Evolutionary conservation across 2,888 invertebrate genomes (phyloP), one percentile per base, ranked within the genome.

Genomic region (Pinctada fucata): DNA sequence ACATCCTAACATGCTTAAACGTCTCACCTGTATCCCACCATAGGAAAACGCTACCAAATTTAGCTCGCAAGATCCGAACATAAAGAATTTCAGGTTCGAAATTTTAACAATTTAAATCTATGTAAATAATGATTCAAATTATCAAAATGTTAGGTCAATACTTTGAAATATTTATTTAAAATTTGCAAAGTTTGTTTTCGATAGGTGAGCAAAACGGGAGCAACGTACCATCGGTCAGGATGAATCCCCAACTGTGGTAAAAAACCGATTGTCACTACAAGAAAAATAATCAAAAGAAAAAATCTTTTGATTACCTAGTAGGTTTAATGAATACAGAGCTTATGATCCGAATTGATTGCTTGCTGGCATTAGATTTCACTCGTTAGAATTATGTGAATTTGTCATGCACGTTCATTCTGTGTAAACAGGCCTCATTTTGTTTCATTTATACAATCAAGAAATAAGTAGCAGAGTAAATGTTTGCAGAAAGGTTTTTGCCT

Each of bases 391-490:
- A 51, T 74, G 74, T 74, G 74, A 74, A 74, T 66, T 66, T 74
- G 74, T 66, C 74, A 74, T 74, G 74, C 58, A 74, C 74, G 63
- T 66, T 74, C 50, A 47, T 50, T 48, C 66, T 74, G 74, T 65
- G 49, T 66, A 74, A 74, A 74, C 66, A 74, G 51, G 65, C 66
- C 49, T 66, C 51, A 49, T 74, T 74, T 74, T 74, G 74, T 74
- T 74, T 74, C 74, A 74, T 74, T 74, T 74, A 67, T 74, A 50
- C 66, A 49, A 66, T 66, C 16, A 50, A 63, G 63, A 72, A 74
- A 74, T 74, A 74, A 74, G 74, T 74, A 66, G 58, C 66, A 66
- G 74, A 66, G 74, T 74, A 66, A 74, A 74, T 74, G 74, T 74
- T 74, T 74, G 74, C 31, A 49, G 31, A 31, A 47, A 47, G 68